Evolutionary conservation across 2,113 vertebrate genomes (phyloP), one percentile per base, ranked within the genome.

Genomic region (Circaetus gallicus): DNA sequence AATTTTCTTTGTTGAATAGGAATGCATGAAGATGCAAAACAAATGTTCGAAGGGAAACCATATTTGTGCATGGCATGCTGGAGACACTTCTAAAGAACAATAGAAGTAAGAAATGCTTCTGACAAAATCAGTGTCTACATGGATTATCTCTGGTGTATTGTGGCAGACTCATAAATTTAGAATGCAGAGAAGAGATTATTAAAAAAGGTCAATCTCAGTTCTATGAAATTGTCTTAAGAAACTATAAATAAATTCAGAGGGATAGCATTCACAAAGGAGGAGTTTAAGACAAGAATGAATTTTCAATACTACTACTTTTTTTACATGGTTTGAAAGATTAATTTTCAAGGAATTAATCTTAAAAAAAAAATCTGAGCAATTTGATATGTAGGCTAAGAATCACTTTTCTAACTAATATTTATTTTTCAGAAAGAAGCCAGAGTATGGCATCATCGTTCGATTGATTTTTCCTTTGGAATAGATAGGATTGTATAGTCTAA

Each of bases 151-250:
- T 94, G 26, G 13, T 78, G 24, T 36, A 65, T 47, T 18, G 16
- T 83, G 52, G 22, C 65, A 96, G 67, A 40, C 58, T 49, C 42
- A 38, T 53, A 81, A 78, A 92, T 76, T 43, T 85, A 88, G 76
- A 90, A 91, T 55, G 45, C 29, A 53, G 16, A 50, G 36, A 93
- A 63, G 67, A 81, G 21, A 32, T 95, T 74, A 85, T 32, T 92
- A 89, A 74, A 95, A 79, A 89, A 17, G 6, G 25, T 87, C n/a
- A 95, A 66, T 34, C 43, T 92, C 15, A 90, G 17, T 89, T 84
- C 67, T 72, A 56, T 32, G 36, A 97, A 93, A 74, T 78, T 43
- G 93, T 76, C 74, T 95, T 34, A 87, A 86, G 55, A 96, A 89
- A 56, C 34, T 31, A 42, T 72, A 93, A 89, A 88, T 56, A 74